These are phyloP conservation scores for Nesoenas mayeri DNA, from an alignment of 2,113 vertebrate species.

Conservation along the genomic window DNA sequence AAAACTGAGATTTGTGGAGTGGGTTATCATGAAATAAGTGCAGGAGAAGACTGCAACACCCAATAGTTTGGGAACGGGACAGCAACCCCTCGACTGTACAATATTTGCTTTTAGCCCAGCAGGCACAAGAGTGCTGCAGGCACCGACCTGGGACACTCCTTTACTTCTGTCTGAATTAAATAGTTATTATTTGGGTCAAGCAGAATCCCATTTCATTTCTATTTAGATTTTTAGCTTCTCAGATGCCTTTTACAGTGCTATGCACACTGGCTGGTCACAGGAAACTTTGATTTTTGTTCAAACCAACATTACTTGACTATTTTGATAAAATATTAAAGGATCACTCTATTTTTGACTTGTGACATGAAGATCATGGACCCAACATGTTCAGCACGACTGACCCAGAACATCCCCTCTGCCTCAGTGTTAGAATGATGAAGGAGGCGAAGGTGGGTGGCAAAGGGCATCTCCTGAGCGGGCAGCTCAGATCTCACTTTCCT, in stretches of 20 bases:
- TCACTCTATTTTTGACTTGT: neutral
- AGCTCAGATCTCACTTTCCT: neutral
- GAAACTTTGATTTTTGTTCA: neutral
- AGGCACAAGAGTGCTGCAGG: neutral
- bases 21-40: neutral
- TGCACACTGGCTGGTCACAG: neutral
- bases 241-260: neutral
- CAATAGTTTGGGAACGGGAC: accelerated
- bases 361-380: neutral
- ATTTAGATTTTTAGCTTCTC: neutral
- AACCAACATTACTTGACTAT: neutral
- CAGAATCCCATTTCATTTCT: neutral
- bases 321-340: neutral
- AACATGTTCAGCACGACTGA: neutral
- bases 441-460: neutral
- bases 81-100: accelerated
- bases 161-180: neutral
- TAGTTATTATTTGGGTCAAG: neutral
- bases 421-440: neutral
- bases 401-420: neutral
- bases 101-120: neutral
- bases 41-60: neutral
- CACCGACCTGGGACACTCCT: neutral
- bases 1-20: neutral
- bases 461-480: neutral